Evolutionary conservation across 2,888 invertebrate species (phyloP), one percentile per base, ranked within the genome.

Genomic region (Pediacus dermestoides): DNA sequence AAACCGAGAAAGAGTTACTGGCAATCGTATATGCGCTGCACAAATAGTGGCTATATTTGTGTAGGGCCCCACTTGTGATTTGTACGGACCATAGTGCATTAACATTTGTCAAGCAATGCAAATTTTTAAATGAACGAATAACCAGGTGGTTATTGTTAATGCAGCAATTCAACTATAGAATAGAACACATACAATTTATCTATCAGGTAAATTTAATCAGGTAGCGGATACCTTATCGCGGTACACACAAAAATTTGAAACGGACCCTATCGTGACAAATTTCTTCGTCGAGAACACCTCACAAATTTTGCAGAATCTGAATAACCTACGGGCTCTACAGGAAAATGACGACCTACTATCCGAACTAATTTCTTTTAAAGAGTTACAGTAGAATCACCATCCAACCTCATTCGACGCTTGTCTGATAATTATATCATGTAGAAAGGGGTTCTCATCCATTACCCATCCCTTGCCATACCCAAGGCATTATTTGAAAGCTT

Each of bases 21-120:
- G 27, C 27, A 9, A 27, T 36, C 6, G 21, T 36, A 2, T 36
- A 36, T 14, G 16, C 36, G 2, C 14, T 36, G 4, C 27, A 36
- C 11, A 27, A 36, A 16, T 25, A 26, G 2, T 15, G 34, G 3
- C 8, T 14, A 1, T 34, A 26, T n/a, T 4, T 42, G 11, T 2
- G 32, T 2, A 28, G 18, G 2, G n/a, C 7, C 14, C 15, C 34
- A 2, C 10, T 42, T 7, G 25, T 21, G 3, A 23, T 42, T 2
- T 13, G 15, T 8, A 38, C 37, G 1, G 42, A 42, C 14, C 30
- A 42, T 21, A 34, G 30, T 18, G 16, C 43, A 3, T 12, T 43
- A 3, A 21, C 23, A 12, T 36, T 39, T 33, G 18, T 43, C 4
- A 12, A 23, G 9, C 9, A 16, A 12, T 38, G 34, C 14, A 34